A percentile compares a stretch with the other conserved stretches of the same genome.
Evolutionary conservation across 2,797 vertebrate genomes (phyloP).

Genomic region (Poeciliopsis turneri): DNA sequence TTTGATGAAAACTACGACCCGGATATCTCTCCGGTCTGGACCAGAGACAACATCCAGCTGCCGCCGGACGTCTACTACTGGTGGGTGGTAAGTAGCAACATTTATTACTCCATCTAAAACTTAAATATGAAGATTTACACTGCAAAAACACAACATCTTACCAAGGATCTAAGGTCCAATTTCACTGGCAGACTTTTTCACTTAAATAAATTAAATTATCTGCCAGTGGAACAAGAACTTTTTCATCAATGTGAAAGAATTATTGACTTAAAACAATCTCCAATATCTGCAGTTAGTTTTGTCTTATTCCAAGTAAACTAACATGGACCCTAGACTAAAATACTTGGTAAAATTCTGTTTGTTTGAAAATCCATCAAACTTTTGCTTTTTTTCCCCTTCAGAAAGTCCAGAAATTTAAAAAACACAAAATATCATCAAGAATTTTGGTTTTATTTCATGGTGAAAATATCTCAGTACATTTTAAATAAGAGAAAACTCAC

Average conservation of each 20-base stretch:
- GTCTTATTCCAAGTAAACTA: background rate
- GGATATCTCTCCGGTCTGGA: slow-evolving; percentile 92
- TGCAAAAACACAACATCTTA: background rate
- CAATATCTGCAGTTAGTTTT: background rate
- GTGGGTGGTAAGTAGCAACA: slow-evolving; percentile 95
- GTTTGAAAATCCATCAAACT: background rate
- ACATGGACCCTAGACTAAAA: background rate
- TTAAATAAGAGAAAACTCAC: too few relatives aligned
- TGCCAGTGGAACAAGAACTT: background rate
- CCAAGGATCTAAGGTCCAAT: background rate
- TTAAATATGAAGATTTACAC: background rate
- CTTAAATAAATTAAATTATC: background rate
- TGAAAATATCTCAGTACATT: too few relatives aligned
- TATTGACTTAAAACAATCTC: background rate
- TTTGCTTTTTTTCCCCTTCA: too few relatives aligned
- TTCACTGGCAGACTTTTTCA: background rate
- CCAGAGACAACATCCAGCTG: slow-evolving; percentile 91
- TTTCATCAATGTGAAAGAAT: background rate
- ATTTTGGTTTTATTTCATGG: too few relatives aligned
- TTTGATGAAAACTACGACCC: slow-evolving; percentile 92
- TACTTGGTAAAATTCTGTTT: background rate
- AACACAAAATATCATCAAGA: too few relatives aligned
- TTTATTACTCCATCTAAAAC: background rate
- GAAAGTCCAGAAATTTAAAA: too few relatives aligned
- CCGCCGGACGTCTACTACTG: slow-evolving; percentile 94